Evolutionary conservation across 2,797 vertebrate species (phyloP).

Genomic region (Molossus molossus): DNA sequence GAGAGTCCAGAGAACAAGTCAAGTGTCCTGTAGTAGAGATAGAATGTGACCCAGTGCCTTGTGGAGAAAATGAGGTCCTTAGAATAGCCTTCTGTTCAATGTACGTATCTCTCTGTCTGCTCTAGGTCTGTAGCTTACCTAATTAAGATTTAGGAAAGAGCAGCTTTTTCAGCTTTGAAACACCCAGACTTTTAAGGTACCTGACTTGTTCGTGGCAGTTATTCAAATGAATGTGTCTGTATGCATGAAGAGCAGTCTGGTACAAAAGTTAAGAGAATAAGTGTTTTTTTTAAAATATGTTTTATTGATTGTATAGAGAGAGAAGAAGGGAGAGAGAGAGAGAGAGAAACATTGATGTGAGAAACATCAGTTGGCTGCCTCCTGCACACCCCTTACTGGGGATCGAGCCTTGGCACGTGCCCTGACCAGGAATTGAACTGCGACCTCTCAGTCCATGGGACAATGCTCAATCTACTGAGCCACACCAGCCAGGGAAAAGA

Average conservation of each 20-base stretch:
- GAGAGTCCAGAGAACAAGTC: not conserved
- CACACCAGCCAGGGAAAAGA: not conserved
- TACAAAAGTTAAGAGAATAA: not conserved
- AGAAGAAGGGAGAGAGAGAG: too few species aligned
- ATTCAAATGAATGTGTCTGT: not conserved
- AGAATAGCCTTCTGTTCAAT: not conserved
- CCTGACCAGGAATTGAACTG: too few species aligned
- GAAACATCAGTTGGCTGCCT: too few species aligned
- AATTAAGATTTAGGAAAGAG: slow-evolving; percentile 1
- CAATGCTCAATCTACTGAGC: too few species aligned
- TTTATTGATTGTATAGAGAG: too few species aligned
- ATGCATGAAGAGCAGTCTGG: not conserved
- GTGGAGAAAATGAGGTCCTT: not conserved
- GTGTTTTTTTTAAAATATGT: too few species aligned
- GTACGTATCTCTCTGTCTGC: not conserved
- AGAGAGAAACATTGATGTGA: too few species aligned
- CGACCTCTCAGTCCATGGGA: too few species aligned
- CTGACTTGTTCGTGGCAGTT: slow-evolving; percentile 4
- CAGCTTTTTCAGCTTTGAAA: slow-evolving; percentile 10
- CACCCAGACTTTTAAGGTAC: not conserved
- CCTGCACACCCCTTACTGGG: too few species aligned
- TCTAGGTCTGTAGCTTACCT: not conserved
- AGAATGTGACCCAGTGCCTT: not conserved
- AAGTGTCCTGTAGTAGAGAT: not conserved
- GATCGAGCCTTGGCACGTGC: too few species aligned